phyloP scores from a whole-genome alignment of 2,113 vertebrate species.

The Sinocyclocheilus maitianheensis region DNA sequence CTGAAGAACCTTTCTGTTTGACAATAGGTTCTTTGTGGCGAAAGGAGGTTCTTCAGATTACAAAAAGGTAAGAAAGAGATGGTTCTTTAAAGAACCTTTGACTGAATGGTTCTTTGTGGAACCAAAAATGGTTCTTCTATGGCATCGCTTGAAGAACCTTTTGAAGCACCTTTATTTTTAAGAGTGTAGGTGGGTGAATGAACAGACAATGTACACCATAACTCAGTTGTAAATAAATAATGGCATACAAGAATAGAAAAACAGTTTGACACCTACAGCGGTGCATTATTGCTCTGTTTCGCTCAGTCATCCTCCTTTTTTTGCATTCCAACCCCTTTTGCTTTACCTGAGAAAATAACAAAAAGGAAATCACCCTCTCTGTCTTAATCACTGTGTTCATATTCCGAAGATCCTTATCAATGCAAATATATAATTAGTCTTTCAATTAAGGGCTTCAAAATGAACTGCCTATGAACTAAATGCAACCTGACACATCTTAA shows the following conservation, averaged over 20 bases:
- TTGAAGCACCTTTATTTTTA: no score
- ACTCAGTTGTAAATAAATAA: constrained; percentile 48
- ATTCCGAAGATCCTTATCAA: neutral
- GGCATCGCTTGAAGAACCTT: no score
- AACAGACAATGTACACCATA: constrained; percentile 54
- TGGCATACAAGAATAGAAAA: constrained; percentile 36
- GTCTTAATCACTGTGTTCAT: neutral
- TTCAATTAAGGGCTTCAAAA: no score
- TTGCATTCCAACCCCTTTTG: neutral
- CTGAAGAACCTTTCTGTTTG: no score
- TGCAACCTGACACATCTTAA: neutral
- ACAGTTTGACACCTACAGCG: constrained; percentile 32
- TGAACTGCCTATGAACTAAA: neutral
- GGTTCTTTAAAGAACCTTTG: no score
- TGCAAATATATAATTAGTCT: neutral
- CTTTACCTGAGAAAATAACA: neutral
- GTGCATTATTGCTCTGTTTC: neutral
- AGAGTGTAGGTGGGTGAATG: constrained; percentile 48
- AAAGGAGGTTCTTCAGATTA: no score
- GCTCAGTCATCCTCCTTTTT: constrained; percentile 8
- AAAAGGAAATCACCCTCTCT: neutral
- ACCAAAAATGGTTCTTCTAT: no score
- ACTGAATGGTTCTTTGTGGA: no score
- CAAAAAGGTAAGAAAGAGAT: no score
- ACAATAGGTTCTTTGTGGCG: no score